Conservation (phyloP, 1,140 invertebrate species). For the Drosophila nigromelanica region DNA sequence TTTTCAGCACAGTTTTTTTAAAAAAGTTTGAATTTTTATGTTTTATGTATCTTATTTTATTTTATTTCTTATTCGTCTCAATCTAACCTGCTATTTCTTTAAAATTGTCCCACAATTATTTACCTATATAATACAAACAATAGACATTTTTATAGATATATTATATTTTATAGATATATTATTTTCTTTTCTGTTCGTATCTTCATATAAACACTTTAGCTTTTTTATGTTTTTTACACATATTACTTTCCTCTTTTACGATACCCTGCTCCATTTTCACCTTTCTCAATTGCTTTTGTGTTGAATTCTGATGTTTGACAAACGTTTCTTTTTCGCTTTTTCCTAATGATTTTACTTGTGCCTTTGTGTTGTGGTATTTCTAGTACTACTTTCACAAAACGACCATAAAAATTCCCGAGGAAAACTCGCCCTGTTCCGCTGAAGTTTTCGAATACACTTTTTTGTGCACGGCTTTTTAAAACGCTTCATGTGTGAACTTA, state of each 20-base stretch:
- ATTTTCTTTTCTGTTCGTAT: too few relatives aligned
- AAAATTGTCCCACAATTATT: too few relatives aligned
- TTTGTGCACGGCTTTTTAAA: slow-evolving; percentile 8
- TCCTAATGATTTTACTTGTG: slow-evolving; percentile 1
- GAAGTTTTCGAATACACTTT: background rate
- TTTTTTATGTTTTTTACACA: too few relatives aligned
- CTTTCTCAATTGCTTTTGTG: background rate
- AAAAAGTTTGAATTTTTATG: too few relatives aligned
- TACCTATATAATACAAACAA: too few relatives aligned
- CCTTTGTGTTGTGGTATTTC: background rate
- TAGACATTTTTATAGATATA: too few relatives aligned
- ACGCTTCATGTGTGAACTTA: slow-evolving; percentile 38
- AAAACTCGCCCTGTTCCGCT: background rate
- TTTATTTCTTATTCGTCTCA: too few relatives aligned
- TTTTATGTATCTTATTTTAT: too few relatives aligned
- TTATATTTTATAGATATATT: too few relatives aligned
- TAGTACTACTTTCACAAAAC: background rate
- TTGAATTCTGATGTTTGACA: background rate
- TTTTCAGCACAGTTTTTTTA: background rate
- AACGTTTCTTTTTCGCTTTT: background rate
- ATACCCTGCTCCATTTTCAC: background rate
- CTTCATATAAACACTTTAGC: too few relatives aligned
- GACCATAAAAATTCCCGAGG: background rate
- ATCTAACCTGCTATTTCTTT: too few relatives aligned
- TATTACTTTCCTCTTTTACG: background rate